A percentile compares a stretch with the other conserved stretches of the same genome.
Conservation (phyloP, 2,797 vertebrate genomes). For the Trachurus trachurus region DNA sequence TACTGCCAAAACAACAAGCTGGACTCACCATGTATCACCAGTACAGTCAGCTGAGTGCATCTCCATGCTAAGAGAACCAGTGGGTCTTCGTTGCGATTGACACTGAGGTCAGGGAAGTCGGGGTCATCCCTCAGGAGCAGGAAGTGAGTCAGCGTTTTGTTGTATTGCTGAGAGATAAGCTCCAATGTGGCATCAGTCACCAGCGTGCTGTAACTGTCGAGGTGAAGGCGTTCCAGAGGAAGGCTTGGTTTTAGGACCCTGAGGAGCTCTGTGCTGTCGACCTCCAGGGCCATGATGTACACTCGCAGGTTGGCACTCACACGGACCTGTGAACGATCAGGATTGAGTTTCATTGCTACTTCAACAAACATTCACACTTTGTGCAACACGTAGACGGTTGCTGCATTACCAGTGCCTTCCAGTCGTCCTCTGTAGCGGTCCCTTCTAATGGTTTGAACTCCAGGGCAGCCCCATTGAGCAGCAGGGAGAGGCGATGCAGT, state of each 20-base stretch:
- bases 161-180: slow-evolving; percentile 98
- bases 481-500: slow-evolving; percentile 95
- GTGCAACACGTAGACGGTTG: neutral
- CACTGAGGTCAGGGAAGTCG: slow-evolving; percentile 95
- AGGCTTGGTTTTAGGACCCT: slow-evolving; percentile 97
- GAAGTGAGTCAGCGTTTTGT: slow-evolving; percentile 97
- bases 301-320: slow-evolving; percentile 94
- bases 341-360: neutral
- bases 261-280: slow-evolving; percentile 94
- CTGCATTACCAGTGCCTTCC: slow-evolving; percentile 93
- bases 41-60: slow-evolving; percentile 93
- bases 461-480: slow-evolving; percentile 93
- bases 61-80: slow-evolving; percentile 96
- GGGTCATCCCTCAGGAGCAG: slow-evolving; percentile 96
- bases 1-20: neutral
- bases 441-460: slow-evolving; percentile 93
- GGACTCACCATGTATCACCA: slow-evolving; percentile 94
- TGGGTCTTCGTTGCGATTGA: slow-evolving; percentile 97
- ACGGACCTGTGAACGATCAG: slow-evolving; percentile 76
- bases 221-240: slow-evolving; percentile 97
- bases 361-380: neutral
- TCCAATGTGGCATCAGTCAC: slow-evolving; percentile 95
- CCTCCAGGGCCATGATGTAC: slow-evolving; percentile 97
- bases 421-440: slow-evolving; percentile 94
- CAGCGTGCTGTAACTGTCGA: slow-evolving; percentile 95